Evolutionary conservation across 2,113 vertebrate genomes (phyloP), one percentile per base, ranked within the genome.

Genomic region (Sardina pilchardus): DNA sequence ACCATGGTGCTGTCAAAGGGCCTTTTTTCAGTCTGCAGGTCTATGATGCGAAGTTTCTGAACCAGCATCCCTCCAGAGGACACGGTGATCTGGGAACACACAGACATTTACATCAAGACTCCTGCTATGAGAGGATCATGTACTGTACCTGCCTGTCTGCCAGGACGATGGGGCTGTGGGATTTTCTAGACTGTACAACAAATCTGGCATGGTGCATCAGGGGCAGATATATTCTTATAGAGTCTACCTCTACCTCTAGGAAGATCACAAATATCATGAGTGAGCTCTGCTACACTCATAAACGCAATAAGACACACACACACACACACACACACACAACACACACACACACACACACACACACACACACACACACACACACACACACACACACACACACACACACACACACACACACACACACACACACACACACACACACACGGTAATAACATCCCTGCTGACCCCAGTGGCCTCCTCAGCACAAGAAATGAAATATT

Each of bases 21-120:
- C 17, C 82, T 91, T 81, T 85, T 89, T 80, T 91, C 89, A 4
- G 93, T 92, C 91, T 94, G 94, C 81, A 95, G 88, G 88, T 95
- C 93, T 48, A 90, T 86, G 1, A 82, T 83, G 67, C 56, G n/a
- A 47, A 95, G 94, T 80, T 94, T 94, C 88, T 95, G 94, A 81
- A 95, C 93, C 85, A 95, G 91, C 95, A 95, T 95, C 82, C 94
- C 94, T 48, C 94, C 95, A 4, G 94, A 94, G 78, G 95, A 95
- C 91, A 95, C 94, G 1, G 94, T 95, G 90, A 95, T 94, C 95
- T 95, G 93, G 90, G 83, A 30, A 16, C 39, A 43, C 53, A 30
- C 83, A 53, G 9, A 47, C 45, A 59, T 59, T 24, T 59, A 7
- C 53, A 59, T 59, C 21, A 59, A 7, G 21, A 59, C 24, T 59